These are phyloP conservation scores for Apis laboriosa DNA, from an alignment of 1,140 invertebrate species.

Conservation along the genomic window DNA sequence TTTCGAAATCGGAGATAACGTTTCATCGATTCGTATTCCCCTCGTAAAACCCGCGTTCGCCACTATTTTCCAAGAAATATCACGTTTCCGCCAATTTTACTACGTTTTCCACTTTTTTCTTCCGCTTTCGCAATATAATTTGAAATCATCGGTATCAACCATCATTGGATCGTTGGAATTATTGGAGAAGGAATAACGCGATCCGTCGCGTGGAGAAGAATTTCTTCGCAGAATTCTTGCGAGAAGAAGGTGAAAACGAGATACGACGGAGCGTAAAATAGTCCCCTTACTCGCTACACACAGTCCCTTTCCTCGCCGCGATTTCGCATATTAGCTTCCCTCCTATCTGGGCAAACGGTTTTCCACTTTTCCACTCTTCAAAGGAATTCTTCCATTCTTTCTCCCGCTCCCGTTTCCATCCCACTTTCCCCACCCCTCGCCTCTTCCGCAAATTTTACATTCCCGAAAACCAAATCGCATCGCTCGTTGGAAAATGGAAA, in stretches of 20 bases:
- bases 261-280: conserved; percentile 78
- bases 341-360: conserved; percentile 11
- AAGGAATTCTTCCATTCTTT: background rate
- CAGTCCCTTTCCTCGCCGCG: background rate
- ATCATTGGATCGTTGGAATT: no score
- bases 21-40: background rate
- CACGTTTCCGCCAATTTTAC: background rate
- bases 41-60: background rate
- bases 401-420: background rate
- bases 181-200: conserved; percentile 36
- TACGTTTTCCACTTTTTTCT: background rate
- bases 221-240: conserved; percentile 50
- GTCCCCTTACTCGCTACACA: conserved; percentile 51
- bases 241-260: conserved; percentile 72
- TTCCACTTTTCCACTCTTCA: conserved; percentile 7
- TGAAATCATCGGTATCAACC: no score
- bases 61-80: background rate
- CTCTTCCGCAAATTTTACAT: background rate
- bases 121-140: no score
- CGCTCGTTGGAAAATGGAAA: no score
- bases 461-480: no score
- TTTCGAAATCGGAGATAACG: conserved; percentile 6
- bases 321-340: conserved; percentile 32
- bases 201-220: conserved; percentile 27
- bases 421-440: background rate